phyloP scores from a whole-genome alignment of 2,888 invertebrate species.

The Thereva nobilitata region DNA sequence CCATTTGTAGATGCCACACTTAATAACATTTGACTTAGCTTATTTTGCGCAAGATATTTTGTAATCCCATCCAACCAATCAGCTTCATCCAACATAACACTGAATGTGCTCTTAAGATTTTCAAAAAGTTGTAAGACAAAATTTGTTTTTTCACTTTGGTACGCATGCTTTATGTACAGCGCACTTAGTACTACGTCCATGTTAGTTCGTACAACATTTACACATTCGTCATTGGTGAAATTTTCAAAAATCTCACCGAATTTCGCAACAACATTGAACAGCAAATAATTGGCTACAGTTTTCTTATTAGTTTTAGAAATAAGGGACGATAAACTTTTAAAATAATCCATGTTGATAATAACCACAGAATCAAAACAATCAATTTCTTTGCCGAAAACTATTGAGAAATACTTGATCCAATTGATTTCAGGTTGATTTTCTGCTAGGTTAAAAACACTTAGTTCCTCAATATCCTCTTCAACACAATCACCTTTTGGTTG shows the following conservation, averaged over 20 bases:
- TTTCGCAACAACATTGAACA: neutral
- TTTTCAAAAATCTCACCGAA: slow-evolving; percentile 2
- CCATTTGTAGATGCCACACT: neutral
- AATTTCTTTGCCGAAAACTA: slow-evolving; percentile 10
- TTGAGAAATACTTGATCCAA: slow-evolving; percentile 22
- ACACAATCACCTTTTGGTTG: neutral
- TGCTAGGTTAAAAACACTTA: neutral
- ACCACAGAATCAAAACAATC: slow-evolving; percentile 7
- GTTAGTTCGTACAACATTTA: slow-evolving; percentile 2
- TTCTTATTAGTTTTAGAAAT: neutral
- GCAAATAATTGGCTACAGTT: slow-evolving; percentile 16
- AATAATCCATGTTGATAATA: neutral
- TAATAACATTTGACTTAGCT: slow-evolving; percentile 1
- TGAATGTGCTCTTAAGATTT: slow-evolving; percentile 5
- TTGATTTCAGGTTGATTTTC: slow-evolving; percentile 5
- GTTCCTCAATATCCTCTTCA: slow-evolving; percentile 1
- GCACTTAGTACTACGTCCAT: neutral
- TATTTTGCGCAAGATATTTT: slow-evolving; percentile 1
- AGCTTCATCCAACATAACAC: slow-evolving; percentile 1
- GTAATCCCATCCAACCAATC: slow-evolving; percentile 11
- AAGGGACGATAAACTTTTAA: neutral
- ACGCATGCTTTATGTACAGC: slow-evolving; percentile 9
- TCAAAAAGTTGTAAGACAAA: neutral
- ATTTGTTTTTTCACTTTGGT: neutral
- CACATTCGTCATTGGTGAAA: slow-evolving; percentile 12